Base-by-base conservation (phyloP, 1,140 invertebrate genomes). In the Octopus bimaculoides region DNA sequence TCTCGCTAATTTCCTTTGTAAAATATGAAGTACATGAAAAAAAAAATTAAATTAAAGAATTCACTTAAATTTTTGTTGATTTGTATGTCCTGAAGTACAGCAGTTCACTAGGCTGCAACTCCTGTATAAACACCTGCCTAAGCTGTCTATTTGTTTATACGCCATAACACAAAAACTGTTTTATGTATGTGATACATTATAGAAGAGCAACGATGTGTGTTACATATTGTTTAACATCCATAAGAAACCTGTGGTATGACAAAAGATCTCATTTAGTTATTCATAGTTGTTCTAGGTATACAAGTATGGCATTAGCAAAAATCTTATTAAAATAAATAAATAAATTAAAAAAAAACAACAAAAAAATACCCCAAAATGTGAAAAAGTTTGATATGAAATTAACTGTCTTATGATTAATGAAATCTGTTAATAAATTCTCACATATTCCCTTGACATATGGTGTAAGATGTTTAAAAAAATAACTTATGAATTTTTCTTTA, bases 151-250 rank as follows among this genome's bases (percentile, higher is more conserved):
- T 71, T 6, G 9, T 71, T 14, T 71, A 71, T 41, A 41, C 6
- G 66, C 66, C 66, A 71, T 71, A 71, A 71, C 26, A n/a, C 66
- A 71, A 71, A 61, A 71, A n/a, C 17, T 71, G 66, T 71, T 20
- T 71, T 71, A 71, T 71, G 66, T 71, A 71, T 71, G 66, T 71
- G 17, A 71, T 71, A 71, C 66, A 71, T 71, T 71, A 14, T 71
- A 71, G 66, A 71, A 71, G 66, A 71, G 66, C 66, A 71, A 71
- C 66, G 66, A 71, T 71, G 66, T 71, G 66, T 71, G 66, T 71
- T 71, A n/a, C 8, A 71, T 71, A 20, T 71, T 71, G 66, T 71
- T n/a, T 71, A 71, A 71, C 66, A 71, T 71, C 66, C 66, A 71
- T 71, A 71, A 71, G 66, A 71, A 20, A 20, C 66, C 66, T 71